Conservation (phyloP, 2,888 invertebrate genomes). For the Sarcophaga caerulescens region DNA sequence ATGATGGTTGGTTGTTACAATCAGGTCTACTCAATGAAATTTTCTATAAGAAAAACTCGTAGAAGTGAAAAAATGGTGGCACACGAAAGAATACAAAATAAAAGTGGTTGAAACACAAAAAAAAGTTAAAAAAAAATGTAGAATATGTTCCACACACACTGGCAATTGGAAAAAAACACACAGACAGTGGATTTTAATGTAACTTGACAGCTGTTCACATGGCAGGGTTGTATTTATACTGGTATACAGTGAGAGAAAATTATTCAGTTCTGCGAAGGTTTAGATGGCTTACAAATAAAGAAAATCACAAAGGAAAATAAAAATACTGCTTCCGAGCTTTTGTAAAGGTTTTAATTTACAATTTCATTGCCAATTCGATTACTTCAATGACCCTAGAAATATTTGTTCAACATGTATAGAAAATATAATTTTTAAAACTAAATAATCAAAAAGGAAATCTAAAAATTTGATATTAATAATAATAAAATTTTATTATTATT, state of each 20-base stretch:
- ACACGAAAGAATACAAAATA: conserved; percentile 57
- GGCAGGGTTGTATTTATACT: conserved; percentile 42
- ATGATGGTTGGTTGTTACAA: conserved; percentile 7
- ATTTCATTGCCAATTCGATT: no score
- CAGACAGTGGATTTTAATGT: conserved; percentile 22
- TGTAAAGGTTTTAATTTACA: no score
- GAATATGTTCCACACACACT: conserved; percentile 53
- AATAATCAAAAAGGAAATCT: no score
- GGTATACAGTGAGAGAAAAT: not conserved
- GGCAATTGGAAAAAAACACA: not conserved
- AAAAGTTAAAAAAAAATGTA: conserved; percentile 38
- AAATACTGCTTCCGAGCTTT: no score
- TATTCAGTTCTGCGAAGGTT: not conserved
- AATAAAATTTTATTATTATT: no score
- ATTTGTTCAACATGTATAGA: no score
- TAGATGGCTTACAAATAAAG: no score
- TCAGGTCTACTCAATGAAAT: conserved; percentile 54
- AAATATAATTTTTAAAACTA: no score
- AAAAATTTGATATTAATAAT: no score
- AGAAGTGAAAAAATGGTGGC: conserved; percentile 54
- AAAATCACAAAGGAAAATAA: no score
- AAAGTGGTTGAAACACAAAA: conserved; percentile 48
- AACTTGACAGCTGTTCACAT: conserved; percentile 30
- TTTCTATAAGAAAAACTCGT: conserved; percentile 56
- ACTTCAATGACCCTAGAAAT: no score